Conservation (phyloP, 2,113 vertebrate genomes). For the Serinus canaria region DNA sequence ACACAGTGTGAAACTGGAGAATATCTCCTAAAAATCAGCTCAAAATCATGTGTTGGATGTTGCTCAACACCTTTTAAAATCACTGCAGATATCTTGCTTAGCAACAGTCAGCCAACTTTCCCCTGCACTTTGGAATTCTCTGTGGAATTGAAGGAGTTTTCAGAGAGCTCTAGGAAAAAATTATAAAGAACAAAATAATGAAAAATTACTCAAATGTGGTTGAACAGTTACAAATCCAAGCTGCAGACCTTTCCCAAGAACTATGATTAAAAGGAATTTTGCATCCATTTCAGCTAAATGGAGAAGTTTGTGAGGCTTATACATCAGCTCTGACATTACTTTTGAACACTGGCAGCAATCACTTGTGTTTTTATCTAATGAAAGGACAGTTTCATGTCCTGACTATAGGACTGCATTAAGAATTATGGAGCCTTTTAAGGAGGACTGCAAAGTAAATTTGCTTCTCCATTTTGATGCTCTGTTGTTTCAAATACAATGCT, state of each 20-base stretch:
- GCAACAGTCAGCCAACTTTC: not conserved
- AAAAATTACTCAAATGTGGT: not conserved
- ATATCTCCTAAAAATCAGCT: not conserved
- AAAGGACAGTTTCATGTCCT: not conserved
- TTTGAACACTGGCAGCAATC: not conserved
- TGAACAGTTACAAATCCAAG: not conserved
- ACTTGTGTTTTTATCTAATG: not conserved
- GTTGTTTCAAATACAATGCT: not conserved
- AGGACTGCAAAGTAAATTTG: not conserved
- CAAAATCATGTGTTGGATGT: not conserved
- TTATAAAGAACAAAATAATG: not conserved
- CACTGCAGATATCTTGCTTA: not conserved
- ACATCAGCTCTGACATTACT: not conserved
- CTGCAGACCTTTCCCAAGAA: not conserved
- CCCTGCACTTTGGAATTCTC: not conserved
- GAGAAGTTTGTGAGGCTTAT: not conserved
- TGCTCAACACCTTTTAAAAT: not conserved
- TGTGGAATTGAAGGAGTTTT: not conserved
- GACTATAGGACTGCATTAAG: not conserved
- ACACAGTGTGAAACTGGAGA: not conserved
- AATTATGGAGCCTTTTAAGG: not conserved
- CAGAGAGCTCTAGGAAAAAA: not conserved
- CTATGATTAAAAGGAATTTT: not conserved
- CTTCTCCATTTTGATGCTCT: not conserved
- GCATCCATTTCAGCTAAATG: not conserved